phyloP scores from a whole-genome alignment of 1,140 invertebrate species.

The Chlorops oryzae region DNA sequence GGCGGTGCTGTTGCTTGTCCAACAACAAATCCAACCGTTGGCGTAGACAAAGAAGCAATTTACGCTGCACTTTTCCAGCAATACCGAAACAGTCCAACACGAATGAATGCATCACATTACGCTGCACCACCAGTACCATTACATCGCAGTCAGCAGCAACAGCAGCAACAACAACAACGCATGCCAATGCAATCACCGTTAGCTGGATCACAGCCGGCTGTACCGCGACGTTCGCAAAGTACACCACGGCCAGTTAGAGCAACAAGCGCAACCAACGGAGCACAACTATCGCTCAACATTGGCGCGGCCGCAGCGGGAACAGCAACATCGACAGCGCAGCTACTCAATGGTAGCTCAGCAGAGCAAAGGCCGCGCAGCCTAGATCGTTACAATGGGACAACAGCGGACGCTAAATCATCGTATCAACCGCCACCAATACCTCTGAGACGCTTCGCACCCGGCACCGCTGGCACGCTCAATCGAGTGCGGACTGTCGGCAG shows the following conservation, averaged over 20 bases:
- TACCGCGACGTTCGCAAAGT: slow-evolving; percentile 41
- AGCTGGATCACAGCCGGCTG: slow-evolving; percentile 26
- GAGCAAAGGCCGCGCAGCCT: slow-evolving; percentile 41
- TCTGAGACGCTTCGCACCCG: slow-evolving; percentile 27
- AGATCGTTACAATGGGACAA: slow-evolving; percentile 36
- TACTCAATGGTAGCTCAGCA: slow-evolving; percentile 25
- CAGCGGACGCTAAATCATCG: slow-evolving; percentile 1
- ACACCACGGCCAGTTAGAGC: slow-evolving; percentile 28
- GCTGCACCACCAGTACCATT: slow-evolving; percentile 7
- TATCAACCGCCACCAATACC: slow-evolving; percentile 37
- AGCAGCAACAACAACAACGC: slow-evolving; percentile 14
- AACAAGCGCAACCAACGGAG: not conserved
- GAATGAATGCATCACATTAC: slow-evolving; percentile 6
- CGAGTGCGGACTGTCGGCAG: slow-evolving; percentile 12
- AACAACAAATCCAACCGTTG: not conserved
- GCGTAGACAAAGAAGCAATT: slow-evolving; percentile 33
- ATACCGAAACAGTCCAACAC: slow-evolving; percentile 37
- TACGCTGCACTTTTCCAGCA: slow-evolving; percentile 42
- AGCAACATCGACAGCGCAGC: slow-evolving; percentile 17
- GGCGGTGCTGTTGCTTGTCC: not conserved
- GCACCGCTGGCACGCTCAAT: not conserved
- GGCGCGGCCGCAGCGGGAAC: slow-evolving; percentile 10
- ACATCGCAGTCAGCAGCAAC: slow-evolving; percentile 11
- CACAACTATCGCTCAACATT: too few species aligned
- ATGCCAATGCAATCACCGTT: too few species aligned